Conservation (phyloP, 2,888 invertebrate species). For the Polyommatus icarus region DNA sequence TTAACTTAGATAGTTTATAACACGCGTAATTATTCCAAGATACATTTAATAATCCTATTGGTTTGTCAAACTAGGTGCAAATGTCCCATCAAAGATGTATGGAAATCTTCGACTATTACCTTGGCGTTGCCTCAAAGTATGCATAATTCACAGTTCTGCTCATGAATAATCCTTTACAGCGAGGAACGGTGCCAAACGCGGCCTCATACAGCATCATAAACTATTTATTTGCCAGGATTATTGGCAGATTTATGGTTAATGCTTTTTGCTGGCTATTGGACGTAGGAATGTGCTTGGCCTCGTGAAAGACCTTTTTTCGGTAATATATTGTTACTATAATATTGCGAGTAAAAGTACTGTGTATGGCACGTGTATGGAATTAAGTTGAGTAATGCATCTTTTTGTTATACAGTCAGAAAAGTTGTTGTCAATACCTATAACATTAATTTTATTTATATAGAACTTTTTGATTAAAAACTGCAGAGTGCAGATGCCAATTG, state of each 20-base stretch:
- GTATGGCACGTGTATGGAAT: too few relatives aligned
- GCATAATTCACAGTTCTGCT: slow-evolving; percentile 21
- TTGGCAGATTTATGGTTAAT: slow-evolving; percentile 9
- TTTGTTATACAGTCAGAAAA: too few relatives aligned
- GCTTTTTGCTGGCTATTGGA: neutral
- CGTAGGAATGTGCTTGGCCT: neutral
- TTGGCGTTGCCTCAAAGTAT: slow-evolving; percentile 11
- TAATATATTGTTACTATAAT: too few relatives aligned
- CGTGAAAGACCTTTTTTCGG: neutral
- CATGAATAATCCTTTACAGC: slow-evolving; percentile 27
- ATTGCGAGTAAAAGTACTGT: too few relatives aligned
- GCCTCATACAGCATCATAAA: slow-evolving; percentile 16
- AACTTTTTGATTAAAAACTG: too few relatives aligned
- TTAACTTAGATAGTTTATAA: too few relatives aligned
- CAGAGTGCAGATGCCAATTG: too few relatives aligned
- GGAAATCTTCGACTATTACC: slow-evolving; percentile 15
- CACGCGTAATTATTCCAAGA: neutral
- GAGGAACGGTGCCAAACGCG: slow-evolving; percentile 16
- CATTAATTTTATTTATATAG: too few relatives aligned
- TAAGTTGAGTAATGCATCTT: too few relatives aligned
- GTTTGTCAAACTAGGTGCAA: slow-evolving; percentile 2
- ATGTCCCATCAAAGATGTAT: slow-evolving; percentile 23
- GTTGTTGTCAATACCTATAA: too few relatives aligned
- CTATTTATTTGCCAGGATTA: slow-evolving; percentile 27
- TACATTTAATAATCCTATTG: slow-evolving; percentile 7